Evolutionary conservation across 2,113 vertebrate species (phyloP).

Genomic region (Mus pahari): DNA sequence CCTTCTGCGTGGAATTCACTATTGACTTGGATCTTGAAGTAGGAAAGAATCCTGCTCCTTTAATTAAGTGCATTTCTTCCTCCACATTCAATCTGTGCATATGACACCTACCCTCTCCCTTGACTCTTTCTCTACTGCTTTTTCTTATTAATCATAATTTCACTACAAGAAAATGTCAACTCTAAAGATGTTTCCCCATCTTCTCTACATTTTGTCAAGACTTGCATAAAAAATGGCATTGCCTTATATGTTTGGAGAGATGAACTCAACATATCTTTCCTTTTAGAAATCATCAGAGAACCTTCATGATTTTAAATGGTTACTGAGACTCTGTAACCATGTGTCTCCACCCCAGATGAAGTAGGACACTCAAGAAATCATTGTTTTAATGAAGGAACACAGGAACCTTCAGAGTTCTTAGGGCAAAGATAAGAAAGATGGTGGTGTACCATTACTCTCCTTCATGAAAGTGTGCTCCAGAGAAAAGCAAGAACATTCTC

Average conservation of each 20-base stretch:
- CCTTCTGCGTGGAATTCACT: too few species aligned
- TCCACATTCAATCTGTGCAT: neutral
- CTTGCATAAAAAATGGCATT: neutral
- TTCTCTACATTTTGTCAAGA: neutral
- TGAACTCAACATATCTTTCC: neutral
- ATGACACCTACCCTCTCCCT: neutral
- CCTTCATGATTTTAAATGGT: neutral
- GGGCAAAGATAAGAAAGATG: neutral
- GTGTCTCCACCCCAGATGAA: neutral
- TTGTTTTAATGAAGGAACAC: neutral
- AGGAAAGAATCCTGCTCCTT: neutral
- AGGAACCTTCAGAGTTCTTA: neutral
- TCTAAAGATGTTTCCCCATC: neutral
- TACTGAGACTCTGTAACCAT: neutral
- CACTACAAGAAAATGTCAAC: neutral
- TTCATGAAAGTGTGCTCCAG: neutral
- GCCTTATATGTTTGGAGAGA: neutral
- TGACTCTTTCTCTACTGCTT: neutral
- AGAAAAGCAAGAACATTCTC: neutral
- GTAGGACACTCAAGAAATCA: neutral
- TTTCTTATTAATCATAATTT: neutral
- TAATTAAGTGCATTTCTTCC: neutral
- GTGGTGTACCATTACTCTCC: neutral
- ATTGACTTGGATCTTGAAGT: neutral
- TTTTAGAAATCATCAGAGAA: neutral